A percentile compares a stretch with the other conserved stretches of the same genome.
These are phyloP conservation scores for Ectemnius cavifrons DNA, from an alignment of 2,888 invertebrate species.

Conservation along the genomic window DNA sequence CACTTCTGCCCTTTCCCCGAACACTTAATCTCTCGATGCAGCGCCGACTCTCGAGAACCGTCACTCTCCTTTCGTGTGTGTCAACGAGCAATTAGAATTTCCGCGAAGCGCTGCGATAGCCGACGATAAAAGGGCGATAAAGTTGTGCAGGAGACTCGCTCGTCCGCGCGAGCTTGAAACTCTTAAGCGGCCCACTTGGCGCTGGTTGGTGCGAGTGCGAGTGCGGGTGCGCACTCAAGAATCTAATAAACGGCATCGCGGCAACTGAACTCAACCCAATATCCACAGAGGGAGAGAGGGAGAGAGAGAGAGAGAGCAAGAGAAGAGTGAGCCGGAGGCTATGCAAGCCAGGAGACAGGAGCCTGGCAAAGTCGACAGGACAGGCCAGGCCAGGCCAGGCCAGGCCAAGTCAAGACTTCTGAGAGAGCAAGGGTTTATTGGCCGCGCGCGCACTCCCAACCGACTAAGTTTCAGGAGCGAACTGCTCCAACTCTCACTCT, in stretches of 20 bases:
- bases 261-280: slow-evolving; percentile 14
- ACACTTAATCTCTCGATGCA: background rate
- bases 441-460: background rate
- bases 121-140: background rate
- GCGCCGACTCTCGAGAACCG: no score
- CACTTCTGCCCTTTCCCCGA: background rate
- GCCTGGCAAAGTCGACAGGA: slow-evolving; percentile 24
- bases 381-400: slow-evolving; percentile 23
- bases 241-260: slow-evolving; percentile 61
- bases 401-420: slow-evolving; percentile 28
- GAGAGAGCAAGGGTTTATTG: slow-evolving; percentile 38
- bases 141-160: background rate
- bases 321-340: no score
- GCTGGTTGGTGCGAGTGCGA: background rate
- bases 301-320: no score
- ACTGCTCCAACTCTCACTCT: background rate
- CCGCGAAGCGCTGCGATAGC: background rate
- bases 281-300: no score
- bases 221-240: slow-evolving; percentile 43
- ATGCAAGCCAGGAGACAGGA: no score
- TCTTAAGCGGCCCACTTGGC: slow-evolving; percentile 22
- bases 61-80: background rate
- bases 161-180: background rate
- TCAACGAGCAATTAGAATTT: slow-evolving; percentile 7
- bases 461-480: background rate